These are phyloP conservation scores for Marronus borbonicus DNA, from an alignment of 2,888 invertebrate species.

Conservation along the genomic window DNA sequence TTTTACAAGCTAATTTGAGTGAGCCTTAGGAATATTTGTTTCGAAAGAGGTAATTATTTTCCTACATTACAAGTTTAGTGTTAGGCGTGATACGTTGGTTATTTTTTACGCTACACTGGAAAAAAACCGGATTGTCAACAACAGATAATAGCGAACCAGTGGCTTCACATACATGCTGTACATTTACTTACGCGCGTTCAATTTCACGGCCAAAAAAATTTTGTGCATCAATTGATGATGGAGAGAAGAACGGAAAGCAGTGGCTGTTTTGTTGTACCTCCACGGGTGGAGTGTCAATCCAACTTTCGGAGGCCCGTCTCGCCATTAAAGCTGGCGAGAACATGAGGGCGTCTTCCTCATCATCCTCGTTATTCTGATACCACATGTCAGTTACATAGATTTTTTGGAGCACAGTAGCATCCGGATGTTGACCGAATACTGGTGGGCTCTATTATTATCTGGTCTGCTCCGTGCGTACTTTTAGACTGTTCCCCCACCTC, in stretches of 20 bases:
- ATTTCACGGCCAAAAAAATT: slow-evolving; percentile 40
- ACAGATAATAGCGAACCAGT: slow-evolving; percentile 3
- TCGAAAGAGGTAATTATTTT: background rate
- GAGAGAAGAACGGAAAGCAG: background rate
- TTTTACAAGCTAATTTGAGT: too few relatives aligned
- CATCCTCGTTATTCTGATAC: slow-evolving; percentile 81
- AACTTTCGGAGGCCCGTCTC: slow-evolving; percentile 89
- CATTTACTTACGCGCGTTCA: slow-evolving; percentile 47
- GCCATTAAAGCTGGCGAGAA: slow-evolving; percentile 91
- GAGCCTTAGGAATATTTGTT: background rate
- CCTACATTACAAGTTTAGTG: background rate
- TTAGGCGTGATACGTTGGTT: background rate
- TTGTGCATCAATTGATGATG: slow-evolving; percentile 13
- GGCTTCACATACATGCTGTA: slow-evolving; percentile 40
- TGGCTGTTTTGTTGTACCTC: slow-evolving; percentile 76
- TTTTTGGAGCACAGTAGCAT: slow-evolving; percentile 43
- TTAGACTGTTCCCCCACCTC: slow-evolving; percentile 38
- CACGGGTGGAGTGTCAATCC: slow-evolving; percentile 90
- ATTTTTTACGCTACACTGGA: background rate
- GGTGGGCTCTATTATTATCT: slow-evolving; percentile 49
- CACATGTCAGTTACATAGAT: slow-evolving; percentile 70
- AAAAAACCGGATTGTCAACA: slow-evolving; percentile 32
- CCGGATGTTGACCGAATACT: slow-evolving; percentile 46
- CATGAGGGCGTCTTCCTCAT: slow-evolving; percentile 89
- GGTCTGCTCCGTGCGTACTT: slow-evolving; percentile 41